phyloP scores from a whole-genome alignment of 1,140 invertebrate genomes.

The Brachionus asplanchnoidis region DNA sequence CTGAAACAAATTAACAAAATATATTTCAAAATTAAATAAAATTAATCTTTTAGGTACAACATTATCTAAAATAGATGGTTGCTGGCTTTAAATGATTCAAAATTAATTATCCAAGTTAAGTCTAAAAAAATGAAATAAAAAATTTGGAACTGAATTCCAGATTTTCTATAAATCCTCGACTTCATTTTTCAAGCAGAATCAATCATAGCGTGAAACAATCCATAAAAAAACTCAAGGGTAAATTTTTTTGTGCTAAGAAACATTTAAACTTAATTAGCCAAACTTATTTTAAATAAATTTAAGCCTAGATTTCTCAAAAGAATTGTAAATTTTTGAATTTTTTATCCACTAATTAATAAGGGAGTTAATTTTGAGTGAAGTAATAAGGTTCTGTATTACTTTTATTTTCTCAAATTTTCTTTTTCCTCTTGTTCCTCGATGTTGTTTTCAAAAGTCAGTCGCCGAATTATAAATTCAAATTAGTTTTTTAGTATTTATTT shows the following conservation, averaged over 20 bases:
- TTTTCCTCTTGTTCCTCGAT: background rate
- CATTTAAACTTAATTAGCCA: background rate
- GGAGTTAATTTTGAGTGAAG: background rate
- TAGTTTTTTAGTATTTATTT: background rate
- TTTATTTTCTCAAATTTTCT: background rate
- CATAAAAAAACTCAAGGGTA: background rate
- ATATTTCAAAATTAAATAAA: background rate
- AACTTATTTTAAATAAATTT: background rate
- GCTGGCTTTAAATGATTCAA: background rate
- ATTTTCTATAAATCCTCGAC: too few relatives aligned
- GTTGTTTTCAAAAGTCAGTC: background rate
- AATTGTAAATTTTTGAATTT: background rate
- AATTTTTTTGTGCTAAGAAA: background rate
- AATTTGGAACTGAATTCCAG: too few relatives aligned
- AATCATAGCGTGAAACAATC: background rate
- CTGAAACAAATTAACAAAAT: background rate
- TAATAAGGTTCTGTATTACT: background rate
- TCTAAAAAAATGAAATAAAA: too few relatives aligned
- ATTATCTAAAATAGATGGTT: background rate
- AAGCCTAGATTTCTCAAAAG: background rate
- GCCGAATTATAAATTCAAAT: conserved; percentile 25
- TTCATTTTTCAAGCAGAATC: background rate
- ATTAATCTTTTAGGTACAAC: background rate
- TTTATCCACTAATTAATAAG: conserved; percentile 4
- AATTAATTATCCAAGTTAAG: background rate